These are phyloP conservation scores for Phanerotoma sp. DNA, from an alignment of 2,888 invertebrate species.

Conservation along the genomic window DNA sequence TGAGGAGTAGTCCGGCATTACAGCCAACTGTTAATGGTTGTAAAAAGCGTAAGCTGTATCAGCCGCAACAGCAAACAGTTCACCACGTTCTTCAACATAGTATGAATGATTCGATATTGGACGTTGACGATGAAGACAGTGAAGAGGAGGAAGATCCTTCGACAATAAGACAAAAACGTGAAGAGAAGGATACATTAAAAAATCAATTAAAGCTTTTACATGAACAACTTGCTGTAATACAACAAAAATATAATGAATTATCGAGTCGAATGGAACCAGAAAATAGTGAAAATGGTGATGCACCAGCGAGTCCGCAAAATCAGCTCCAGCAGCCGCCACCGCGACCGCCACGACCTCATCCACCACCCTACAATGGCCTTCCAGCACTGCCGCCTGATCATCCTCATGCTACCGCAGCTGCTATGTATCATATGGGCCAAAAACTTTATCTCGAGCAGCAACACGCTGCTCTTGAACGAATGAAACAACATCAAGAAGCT, in stretches of 20 bases:
- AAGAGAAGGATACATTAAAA: conserved; percentile 83
- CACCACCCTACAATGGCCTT: conserved; percentile 59
- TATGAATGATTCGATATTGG: conserved; percentile 63
- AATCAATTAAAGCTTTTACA: conserved; percentile 84
- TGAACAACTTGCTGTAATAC: conserved; percentile 88
- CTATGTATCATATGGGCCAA: conserved; percentile 56
- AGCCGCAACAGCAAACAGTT: conserved; percentile 88
- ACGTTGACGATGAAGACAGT: conserved; percentile 72
- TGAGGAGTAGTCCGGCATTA: conserved; percentile 81
- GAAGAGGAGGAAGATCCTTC: conserved; percentile 75
- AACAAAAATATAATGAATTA: conserved; percentile 85
- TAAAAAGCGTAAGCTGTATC: conserved; percentile 93
- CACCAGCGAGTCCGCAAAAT: conserved; percentile 55
- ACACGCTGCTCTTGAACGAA: conserved; percentile 58
- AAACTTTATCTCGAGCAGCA: conserved; percentile 64
- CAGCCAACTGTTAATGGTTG: conserved; percentile 86
- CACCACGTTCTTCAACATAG: conserved; percentile 64
- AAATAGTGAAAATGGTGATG: conserved; percentile 63
- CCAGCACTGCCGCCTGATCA: conserved; percentile 64
- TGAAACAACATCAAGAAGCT: conserved; percentile 60
- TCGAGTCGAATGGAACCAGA: conserved; percentile 68
- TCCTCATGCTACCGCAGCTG: conserved; percentile 58
- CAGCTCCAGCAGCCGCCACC: conserved; percentile 57
- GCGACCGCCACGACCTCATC: conserved; percentile 56
- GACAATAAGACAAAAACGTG: conserved; percentile 80